Base-by-base conservation (phyloP, 2,888 invertebrate species). In the Teleogryllus oceanicus region DNA sequence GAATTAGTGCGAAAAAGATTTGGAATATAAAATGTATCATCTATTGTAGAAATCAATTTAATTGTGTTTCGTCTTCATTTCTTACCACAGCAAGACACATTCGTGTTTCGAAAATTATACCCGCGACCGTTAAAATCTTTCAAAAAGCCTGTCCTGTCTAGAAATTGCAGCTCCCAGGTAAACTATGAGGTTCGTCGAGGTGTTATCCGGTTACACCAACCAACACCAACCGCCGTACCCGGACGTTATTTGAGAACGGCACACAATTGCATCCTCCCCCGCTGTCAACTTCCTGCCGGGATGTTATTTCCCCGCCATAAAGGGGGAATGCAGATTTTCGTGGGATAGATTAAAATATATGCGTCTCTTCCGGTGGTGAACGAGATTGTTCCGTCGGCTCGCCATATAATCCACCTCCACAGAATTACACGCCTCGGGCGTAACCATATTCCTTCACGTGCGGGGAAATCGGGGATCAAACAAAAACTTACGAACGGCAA, bases 191-290 rank as follows among this genome's bases (percentile, higher is more conserved):
- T 37, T 37, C 37, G 37, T 37, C 37, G 5, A 37, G 37, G 37
- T 37, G 37, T 37, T 37, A 37, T 37, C 37, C 37, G 37, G 37
- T 37, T 37, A 37, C 37, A 37, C 37, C 37, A 37, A 37, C 37
- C 37, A 8, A 37, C 37, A 37, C 37, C 37, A 37, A 37, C 37
- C 37, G 37, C 37, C 37, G 37, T 37, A 37, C 62, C 13, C 62
- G 62, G 16, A 62, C n/a, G 62, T 62, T 62, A 62, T 62, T 62
- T 62, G n/a, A 62, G 62, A 62, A 62, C 13, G n/a, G 62, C 62
- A 62, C 62, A 62, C 62, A 62, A 62, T 62, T 62, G 62, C 62
- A 18, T 62, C 62, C 62, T 62, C 62, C 62, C 62, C n/a, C 62
- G 16, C n/a, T 62, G 62, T 62, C 62, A 62, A 62, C 62, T 62